Base-by-base conservation (phyloP, 2,113 vertebrate genomes). In the Centrocercus urophasianus region DNA sequence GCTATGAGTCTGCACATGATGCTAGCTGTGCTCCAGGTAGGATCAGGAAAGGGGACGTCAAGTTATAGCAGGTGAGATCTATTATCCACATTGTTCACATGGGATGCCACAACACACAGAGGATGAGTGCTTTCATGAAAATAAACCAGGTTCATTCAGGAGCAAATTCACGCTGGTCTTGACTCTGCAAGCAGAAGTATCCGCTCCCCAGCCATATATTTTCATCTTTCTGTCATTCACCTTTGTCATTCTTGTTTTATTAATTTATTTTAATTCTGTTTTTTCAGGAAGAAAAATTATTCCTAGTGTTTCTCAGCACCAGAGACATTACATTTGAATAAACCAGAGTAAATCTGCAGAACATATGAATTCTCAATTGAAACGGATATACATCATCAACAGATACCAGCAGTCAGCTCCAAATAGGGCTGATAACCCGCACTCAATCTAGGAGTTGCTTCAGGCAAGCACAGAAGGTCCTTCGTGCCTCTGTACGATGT, bases 61-160 rank as follows among this genome's bases (percentile, higher is more conserved):
- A 43, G 52, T 57, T 43, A 47, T 25, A 66, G 6, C 17, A 43
- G 45, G 16, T 3, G 30, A 59, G 22, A 70, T 10, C 14, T 42
- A 0, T 11, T 47, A 60, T 15, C 21, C 20, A 67, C 45, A 18
- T 61, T 1, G 0, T 32, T 57, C 40, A 57, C 1, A 2, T 66
- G 28, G 19, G 27, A 48, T 74, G 52, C 20, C 42, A 50, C 42
- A 77, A 16, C 16, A 32, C 38, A 59, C 34, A 64, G 42, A 63
- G 22, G 36, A 3, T 36, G 47, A 78, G 45, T 19, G 34, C 40
- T 76, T 84, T 30, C 81, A 36, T 57, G 12, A 64, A 75, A 74
- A 54, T 66, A 52, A 89, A 78, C 32, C 36, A 21, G 1, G 1
- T 20, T 47, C 10, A 30, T 36, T 27, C 30, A 83, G 61, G 4